Percentiles rank a stretch among this genome's conserved stretches.
phyloP scores from a whole-genome alignment of 1,140 invertebrate genomes.

The Mycetomoellerius zeteki region DNA sequence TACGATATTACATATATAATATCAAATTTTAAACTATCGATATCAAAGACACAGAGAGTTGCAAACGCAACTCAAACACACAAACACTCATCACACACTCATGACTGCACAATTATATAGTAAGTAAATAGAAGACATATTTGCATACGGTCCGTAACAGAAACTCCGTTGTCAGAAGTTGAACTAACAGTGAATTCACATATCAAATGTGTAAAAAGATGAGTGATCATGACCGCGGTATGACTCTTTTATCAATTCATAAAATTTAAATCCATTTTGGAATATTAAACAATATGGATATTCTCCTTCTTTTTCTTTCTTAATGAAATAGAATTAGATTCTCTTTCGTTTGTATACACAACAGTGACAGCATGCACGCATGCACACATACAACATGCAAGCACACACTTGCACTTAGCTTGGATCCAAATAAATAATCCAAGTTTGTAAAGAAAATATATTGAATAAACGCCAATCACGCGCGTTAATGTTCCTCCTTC shows the following conservation, averaged over 20 bases:
- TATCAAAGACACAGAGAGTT: conserved; percentile 47
- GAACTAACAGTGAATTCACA: conserved; percentile 52
- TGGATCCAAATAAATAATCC: conserved; percentile 45
- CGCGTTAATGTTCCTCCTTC: conserved; percentile 26
- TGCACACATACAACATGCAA: conserved; percentile 78
- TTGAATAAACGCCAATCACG: conserved; percentile 37
- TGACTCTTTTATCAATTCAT: conserved; percentile 33
- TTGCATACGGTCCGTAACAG: conserved; percentile 10
- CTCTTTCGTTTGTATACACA: conserved; percentile 50
- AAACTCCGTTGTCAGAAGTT: conserved; percentile 39
- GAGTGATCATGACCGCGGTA: conserved; percentile 66
- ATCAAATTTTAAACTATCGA: conserved; percentile 43
- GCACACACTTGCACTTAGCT: conserved; percentile 70
- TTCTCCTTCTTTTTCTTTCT: conserved; percentile 1
- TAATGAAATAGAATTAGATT: conserved; percentile 30
- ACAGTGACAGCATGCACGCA: conserved; percentile 75
- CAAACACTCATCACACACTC: conserved; percentile 54
- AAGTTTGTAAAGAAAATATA: conserved; percentile 46
- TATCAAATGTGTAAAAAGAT: conserved; percentile 66
- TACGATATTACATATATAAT: conserved; percentile 39
- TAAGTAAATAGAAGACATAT: conserved; percentile 45
- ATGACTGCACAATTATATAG: conserved; percentile 41
- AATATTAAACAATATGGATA: conserved; percentile 9
- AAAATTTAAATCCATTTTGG: conserved; percentile 35
- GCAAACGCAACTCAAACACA: conserved; percentile 28